Conservation (phyloP, 2,888 invertebrate species). For the Molorchus minor region DNA sequence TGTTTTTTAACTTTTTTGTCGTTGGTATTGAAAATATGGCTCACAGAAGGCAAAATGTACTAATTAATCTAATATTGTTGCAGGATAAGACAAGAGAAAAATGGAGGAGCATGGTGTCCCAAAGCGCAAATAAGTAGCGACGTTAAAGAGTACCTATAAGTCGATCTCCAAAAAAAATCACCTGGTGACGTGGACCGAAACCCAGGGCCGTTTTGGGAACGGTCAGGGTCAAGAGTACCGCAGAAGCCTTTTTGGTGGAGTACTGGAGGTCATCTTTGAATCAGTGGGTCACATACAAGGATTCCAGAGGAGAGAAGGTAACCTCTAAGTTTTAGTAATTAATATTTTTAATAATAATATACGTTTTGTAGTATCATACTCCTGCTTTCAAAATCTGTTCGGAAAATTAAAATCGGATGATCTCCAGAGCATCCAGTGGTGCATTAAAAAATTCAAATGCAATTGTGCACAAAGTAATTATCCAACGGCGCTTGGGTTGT, state of each 20-base stretch:
- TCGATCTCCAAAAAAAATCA: constrained; percentile 79
- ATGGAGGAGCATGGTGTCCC: constrained; percentile 95
- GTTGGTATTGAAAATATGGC: too few species aligned
- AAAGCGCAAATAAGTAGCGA: constrained; percentile 79
- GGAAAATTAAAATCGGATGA: too few species aligned
- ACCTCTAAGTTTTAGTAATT: too few species aligned
- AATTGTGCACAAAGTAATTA: too few species aligned
- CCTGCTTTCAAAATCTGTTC: too few species aligned
- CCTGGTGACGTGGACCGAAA: constrained; percentile 84
- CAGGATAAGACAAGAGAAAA: constrained; percentile 85
- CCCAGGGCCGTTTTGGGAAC: constrained; percentile 91
- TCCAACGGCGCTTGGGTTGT: too few species aligned
- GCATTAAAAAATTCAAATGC: too few species aligned
- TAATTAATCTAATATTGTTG: constrained; percentile 44
- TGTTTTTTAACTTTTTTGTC: too few species aligned
- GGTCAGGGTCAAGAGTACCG: constrained; percentile 90
- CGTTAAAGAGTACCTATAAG: constrained; percentile 84
- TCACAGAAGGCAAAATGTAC: too few species aligned
- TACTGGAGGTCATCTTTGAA: constrained; percentile 77
- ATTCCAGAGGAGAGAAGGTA: constrained; percentile 80
- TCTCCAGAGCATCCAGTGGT: too few species aligned
- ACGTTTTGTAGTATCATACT: too few species aligned
- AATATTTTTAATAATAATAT: too few species aligned
- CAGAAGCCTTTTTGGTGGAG: constrained; percentile 83
- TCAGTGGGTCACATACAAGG: constrained; percentile 83